Evolutionary conservation across 2,888 invertebrate species (phyloP), one percentile per base, ranked within the genome.

Genomic region (Mythimna ferrago): DNA sequence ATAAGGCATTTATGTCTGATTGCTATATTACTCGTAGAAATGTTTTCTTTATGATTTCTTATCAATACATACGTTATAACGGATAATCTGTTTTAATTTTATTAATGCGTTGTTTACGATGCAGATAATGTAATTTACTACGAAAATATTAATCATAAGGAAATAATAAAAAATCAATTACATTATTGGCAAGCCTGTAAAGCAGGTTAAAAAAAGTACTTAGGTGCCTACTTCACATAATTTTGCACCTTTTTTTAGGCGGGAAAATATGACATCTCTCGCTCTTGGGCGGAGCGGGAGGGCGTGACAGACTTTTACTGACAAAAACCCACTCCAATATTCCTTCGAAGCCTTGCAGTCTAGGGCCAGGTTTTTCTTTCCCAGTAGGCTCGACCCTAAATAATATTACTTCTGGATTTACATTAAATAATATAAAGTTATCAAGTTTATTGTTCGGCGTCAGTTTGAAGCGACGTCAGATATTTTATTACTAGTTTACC

Each of bases 1-100:
- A 76, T 76, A 44, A 58, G 11, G 11, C 68, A 54, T 53, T 63
- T 54, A n/a, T 66, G 71, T 78, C 66, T 41, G 71, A 77, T 66
- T 63, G 7, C 57, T 11, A 0, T 60, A 35, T 38, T 38, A 26
- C 26, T 26, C 26, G 26, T 26, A 10, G 44, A 41, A 32, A 69
- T 69, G 44, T 63, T 54, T 21, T 14, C 38, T 32, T 35, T 35
- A 21, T 56, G 35, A 32, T 5, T 51, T 53, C n/a, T 66, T 72
- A 71, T 78, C 78, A 66, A 21, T 11, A 16, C 16, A 48, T 16
- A 1, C 57, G 19, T 65, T 73, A 32, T 35, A 48, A 44, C n/a
- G 56, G 44, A 73, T 78, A 66, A 73, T 66, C 68, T 73, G 10
- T 63, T 73, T 68, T 65, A 57, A 48, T 66, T 64, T 35, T 41